Percentiles rank a stretch among this genome's conserved stretches.
Conservation (phyloP, 92 coral and sea anemone genomes). For the Umimayanthus chanpuru region DNA sequence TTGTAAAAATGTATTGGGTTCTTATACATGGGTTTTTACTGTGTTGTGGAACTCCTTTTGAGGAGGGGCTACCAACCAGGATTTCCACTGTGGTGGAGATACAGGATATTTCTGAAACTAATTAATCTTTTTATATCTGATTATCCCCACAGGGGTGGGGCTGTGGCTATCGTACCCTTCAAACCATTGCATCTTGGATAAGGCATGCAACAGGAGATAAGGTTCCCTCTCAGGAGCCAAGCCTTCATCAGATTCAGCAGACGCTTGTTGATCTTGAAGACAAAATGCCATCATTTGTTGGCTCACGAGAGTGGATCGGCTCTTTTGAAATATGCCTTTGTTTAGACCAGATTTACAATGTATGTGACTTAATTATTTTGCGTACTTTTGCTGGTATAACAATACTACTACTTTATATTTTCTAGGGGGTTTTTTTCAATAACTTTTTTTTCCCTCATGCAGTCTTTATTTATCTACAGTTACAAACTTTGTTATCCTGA, state of each 20-base stretch:
- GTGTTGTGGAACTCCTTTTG: no score
- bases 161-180: conserved; percentile 97
- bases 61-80: no score
- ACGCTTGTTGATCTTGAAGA: conserved; percentile 80
- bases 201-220: conserved; percentile 37
- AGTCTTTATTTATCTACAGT: no score
- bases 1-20: no score
- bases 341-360: conserved; percentile 83
- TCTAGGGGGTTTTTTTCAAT: no score
- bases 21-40: no score
- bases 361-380: conserved; percentile 55
- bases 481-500: no score
- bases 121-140: not conserved
- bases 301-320: conserved; percentile 95
- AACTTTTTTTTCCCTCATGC: no score
- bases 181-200: conserved; percentile 95
- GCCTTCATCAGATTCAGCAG: conserved; percentile 75
- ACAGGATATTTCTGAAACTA: no score
- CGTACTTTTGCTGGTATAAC: not conserved
- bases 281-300: conserved; percentile 75
- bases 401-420: not conserved
- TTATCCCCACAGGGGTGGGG: conserved; percentile 88
- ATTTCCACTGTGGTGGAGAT: no score
- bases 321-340: conserved; percentile 88
- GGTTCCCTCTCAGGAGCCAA: conserved; percentile 54